Evolutionary conservation across 2,797 vertebrate species (phyloP).

Genomic region (Clarias fuscus): DNA sequence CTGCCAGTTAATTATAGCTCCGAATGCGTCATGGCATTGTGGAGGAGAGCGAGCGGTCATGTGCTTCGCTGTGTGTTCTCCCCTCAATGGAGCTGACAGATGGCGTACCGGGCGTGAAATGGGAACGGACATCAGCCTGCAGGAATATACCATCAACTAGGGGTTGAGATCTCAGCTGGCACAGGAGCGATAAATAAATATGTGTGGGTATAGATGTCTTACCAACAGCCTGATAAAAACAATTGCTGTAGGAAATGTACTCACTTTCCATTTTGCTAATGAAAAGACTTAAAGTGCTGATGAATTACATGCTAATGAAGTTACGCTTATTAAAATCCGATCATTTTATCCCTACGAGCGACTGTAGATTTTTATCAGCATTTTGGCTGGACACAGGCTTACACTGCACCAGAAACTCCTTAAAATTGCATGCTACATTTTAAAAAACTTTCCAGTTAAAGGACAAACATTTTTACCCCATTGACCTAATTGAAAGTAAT

Average conservation of each 20-base stretch:
- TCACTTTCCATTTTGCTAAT: not conserved
- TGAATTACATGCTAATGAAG: not conserved
- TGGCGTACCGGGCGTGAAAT: slow-evolving; percentile 57
- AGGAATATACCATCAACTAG: slow-evolving; percentile 48
- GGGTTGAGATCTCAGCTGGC: slow-evolving; percentile 26
- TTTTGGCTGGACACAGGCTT: not conserved
- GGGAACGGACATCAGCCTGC: slow-evolving; percentile 56
- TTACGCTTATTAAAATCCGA: not conserved
- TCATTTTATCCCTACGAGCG: not conserved
- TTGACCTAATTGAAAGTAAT: not conserved
- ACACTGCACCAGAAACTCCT: not conserved
- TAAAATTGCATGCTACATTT: not conserved
- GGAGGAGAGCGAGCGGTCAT: slow-evolving; percentile 16
- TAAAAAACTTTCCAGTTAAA: not conserved
- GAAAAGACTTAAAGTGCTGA: not conserved
- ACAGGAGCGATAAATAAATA: slow-evolving; percentile 4
- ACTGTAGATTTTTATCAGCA: not conserved
- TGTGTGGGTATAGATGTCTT: not conserved
- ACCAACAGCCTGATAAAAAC: not conserved
- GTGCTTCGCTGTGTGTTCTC: slow-evolving; percentile 46
- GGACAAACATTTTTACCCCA: not conserved
- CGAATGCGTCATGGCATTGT: slow-evolving; percentile 45
- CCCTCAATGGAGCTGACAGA: slow-evolving; percentile 60
- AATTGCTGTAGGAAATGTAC: not conserved
- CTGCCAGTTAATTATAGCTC: slow-evolving; percentile 52